phyloP scores from a whole-genome alignment of 2,113 vertebrate genomes.

The Oncorhynchus kisutch region DNA sequence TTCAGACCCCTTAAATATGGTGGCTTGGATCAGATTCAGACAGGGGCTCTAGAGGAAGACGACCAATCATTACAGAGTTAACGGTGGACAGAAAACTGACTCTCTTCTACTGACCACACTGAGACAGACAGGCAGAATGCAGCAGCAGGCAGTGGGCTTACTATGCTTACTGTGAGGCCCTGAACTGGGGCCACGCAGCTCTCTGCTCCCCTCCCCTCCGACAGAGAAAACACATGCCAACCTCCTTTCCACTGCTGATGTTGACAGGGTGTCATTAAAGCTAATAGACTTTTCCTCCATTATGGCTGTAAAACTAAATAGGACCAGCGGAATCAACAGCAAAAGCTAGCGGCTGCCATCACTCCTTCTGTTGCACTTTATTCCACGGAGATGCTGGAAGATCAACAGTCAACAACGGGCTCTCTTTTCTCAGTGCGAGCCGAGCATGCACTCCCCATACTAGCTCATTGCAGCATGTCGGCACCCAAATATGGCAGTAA shows the following conservation, averaged over 20 bases:
- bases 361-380: conserved; percentile 41
- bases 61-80: conserved; percentile 29
- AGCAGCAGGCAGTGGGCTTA: conserved; percentile 12
- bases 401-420: conserved; percentile 62
- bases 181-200: conserved; percentile 38
- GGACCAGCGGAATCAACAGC: conserved; percentile 27
- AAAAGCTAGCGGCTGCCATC: conserved; percentile 37
- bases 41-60: conserved; percentile 23
- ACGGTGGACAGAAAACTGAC: not conserved
- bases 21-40: conserved; percentile 24
- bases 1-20: conserved; percentile 13
- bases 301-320: conserved; percentile 54
- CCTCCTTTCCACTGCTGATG: conserved; percentile 23
- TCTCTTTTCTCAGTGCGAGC: conserved; percentile 52
- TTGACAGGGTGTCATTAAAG: conserved; percentile 50
- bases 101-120: not conserved
- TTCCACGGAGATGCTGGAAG: conserved; percentile 59
- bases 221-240: conserved; percentile 63
- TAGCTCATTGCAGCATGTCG: conserved; percentile 64
- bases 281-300: conserved; percentile 60
- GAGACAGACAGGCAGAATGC: conserved; percentile 34
- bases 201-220: conserved; percentile 21
- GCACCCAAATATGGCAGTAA: conserved; percentile 65
- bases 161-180: conserved; percentile 54
- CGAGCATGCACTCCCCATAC: not conserved